A percentile compares a stretch with the other conserved stretches of the same genome.
Conservation (phyloP, 1,140 invertebrate species). For the Nilaparvata lugens region DNA sequence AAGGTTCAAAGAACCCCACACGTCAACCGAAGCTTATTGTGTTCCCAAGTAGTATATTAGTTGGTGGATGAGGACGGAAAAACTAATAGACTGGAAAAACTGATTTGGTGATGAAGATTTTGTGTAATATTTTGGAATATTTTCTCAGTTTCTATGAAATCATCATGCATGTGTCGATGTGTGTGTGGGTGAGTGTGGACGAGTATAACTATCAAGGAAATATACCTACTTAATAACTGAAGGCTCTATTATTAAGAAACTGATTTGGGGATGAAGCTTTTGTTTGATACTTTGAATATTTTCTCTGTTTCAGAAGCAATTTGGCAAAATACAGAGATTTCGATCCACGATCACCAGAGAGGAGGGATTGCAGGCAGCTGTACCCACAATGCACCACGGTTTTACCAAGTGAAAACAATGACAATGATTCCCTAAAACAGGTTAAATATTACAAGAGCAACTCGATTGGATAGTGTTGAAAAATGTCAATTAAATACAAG, state of each 20-base stretch:
- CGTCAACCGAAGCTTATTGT: too few relatives aligned
- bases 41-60: too few relatives aligned
- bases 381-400: background rate
- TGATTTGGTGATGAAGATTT: too few relatives aligned
- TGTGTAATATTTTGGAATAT: background rate
- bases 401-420: background rate
- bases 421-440: too few relatives aligned
- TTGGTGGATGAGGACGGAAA: too few relatives aligned
- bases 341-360: background rate
- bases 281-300: too few relatives aligned
- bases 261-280: background rate
- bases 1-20: too few relatives aligned
- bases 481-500: too few relatives aligned
- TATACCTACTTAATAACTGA: background rate
- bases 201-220: background rate
- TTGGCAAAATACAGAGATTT: background rate
- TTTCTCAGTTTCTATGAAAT: background rate
- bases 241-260: background rate
- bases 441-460: too few relatives aligned
- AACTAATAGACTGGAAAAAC: too few relatives aligned
- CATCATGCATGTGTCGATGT: background rate
- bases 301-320: background rate
- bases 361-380: background rate
- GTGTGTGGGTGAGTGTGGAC: background rate
- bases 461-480: too few relatives aligned